Conservation (phyloP, 2,888 invertebrate genomes). For the Norana najaformis region DNA sequence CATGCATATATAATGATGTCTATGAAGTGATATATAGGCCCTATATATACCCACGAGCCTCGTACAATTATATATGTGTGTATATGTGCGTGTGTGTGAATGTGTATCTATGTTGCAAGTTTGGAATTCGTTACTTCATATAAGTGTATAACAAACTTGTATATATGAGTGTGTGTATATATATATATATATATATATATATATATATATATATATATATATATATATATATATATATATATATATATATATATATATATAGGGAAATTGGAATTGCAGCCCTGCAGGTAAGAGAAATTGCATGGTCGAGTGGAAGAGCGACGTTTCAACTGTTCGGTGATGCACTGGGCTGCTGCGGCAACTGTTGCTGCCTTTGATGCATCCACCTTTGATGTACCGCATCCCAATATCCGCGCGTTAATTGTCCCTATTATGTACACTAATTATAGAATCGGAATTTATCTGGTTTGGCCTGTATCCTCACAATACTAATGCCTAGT, state of each 20-base stretch:
- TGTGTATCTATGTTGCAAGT: neutral
- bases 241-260: neutral
- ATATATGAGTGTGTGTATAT: neutral
- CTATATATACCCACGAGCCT: no score
- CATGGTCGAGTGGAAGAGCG: slow-evolving; percentile 7
- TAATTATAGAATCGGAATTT: neutral
- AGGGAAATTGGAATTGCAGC: neutral
- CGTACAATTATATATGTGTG: neutral
- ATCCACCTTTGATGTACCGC: neutral
- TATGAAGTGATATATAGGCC: no score
- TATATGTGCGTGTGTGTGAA: neutral
- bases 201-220: neutral
- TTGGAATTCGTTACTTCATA: neutral
- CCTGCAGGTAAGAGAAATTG: neutral
- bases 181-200: neutral
- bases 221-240: no score
- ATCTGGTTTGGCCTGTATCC: neutral
- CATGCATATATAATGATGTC: neutral
- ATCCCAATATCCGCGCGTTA: neutral
- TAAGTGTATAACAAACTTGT: neutral
- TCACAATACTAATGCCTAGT: neutral
- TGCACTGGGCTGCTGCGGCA: neutral
- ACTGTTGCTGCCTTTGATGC: neutral
- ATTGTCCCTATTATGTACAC: neutral
- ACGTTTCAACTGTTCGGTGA: neutral